Evolutionary conservation across 2,113 vertebrate genomes (phyloP), one percentile per base, ranked within the genome.

Genomic region (Penelope pileata): DNA sequence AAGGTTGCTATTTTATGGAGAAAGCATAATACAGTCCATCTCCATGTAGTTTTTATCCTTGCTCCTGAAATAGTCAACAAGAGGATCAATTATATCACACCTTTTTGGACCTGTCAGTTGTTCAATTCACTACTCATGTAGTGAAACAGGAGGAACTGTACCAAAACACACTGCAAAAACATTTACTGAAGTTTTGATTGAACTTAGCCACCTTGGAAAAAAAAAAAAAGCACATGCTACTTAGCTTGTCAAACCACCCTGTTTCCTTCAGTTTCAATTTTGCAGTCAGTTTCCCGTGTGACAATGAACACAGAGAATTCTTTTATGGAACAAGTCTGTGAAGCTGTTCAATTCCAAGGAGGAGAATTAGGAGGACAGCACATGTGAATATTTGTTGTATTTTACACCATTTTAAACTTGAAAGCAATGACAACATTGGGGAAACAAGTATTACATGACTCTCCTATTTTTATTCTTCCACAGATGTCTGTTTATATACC

Each of bases 401-500:
- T 78, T 77, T 67, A 62, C 66, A 91, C 66, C 85, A 43, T 17
- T 48, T 83, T 12, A 68, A 88, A 74, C 27, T 53, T 70, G 40
- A 34, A 69, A 66, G 70, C 58, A 76, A n/a, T 26, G 26, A 36
- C 22, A 72, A 38, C 6, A n/a, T 42, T 56, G 48, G 14, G 23
- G 12, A 73, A 69, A 80, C 13, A 60, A 42, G 2, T 40, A 64
- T 26, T 1, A 0, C 4, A 43, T 16, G n/a, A 53, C 0, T 74
- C 6, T 8, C 30, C 22, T 10, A 7, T 21, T 53, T 23, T 77
- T 24, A 27, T 12, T 51, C 58, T 63, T 84, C 48, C 16, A 17
- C 45, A 2, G 2, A 15, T 34, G 62, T 29, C 47, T 0, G 0
- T 38, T 78, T 50, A 48, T 54, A 32, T 19, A 30, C 27, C 10